A percentile compares a stretch with the other conserved stretches of the same genome.
These are phyloP conservation scores for Eupithecia vulgata DNA, from an alignment of 2,888 invertebrate genomes.

Conservation along the genomic window DNA sequence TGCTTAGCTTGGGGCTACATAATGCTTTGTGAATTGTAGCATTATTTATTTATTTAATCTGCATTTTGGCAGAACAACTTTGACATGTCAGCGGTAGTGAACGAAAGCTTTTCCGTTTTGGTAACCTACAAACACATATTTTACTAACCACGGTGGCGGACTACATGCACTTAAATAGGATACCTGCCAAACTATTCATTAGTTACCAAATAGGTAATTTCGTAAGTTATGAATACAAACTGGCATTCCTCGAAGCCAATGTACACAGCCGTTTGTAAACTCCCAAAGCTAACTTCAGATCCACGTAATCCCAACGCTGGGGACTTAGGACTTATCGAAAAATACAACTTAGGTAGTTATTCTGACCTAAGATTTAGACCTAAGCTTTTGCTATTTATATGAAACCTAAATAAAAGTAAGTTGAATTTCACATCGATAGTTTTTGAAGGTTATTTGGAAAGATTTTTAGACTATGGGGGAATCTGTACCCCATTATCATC, in stretches of 20 bases:
- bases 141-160: no score
- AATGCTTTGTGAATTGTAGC: no score
- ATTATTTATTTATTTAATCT: no score
- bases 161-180: neutral
- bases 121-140: no score
- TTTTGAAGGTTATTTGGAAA: no score
- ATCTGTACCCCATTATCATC: no score
- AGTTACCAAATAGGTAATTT: neutral
- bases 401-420: neutral
- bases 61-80: no score
- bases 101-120: no score
- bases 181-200: neutral
- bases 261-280: slow-evolving; percentile 5
- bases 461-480: no score
- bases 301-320: slow-evolving; percentile 2
- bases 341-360: slow-evolving; percentile 7
- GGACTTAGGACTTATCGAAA: neutral
- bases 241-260: neutral
- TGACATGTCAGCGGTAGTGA: no score
- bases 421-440: neutral
- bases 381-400: slow-evolving; percentile 4
- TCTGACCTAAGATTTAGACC: neutral
- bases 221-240: neutral
- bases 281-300: neutral
- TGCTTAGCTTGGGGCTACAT: no score